A percentile compares a stretch with the other conserved stretches of the same genome.
Conservation (phyloP, 2,113 vertebrate species). For the Halichoerus grypus region DNA sequence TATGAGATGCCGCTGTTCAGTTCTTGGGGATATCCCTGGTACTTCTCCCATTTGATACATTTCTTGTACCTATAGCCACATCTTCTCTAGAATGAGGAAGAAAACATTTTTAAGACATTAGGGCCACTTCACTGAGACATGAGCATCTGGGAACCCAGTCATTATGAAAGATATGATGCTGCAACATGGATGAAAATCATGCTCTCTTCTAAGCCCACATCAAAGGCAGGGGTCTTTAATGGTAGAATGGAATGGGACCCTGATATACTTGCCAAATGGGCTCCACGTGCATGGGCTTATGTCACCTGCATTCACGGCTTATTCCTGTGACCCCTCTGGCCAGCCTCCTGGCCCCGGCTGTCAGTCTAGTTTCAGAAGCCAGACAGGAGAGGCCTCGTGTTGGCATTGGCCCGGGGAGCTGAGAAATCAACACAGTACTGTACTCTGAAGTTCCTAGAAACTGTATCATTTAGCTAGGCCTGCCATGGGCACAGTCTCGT, state of each 20-base stretch:
- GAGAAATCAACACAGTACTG: not conserved
- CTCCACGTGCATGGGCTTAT: not conserved
- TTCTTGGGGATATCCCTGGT: not conserved
- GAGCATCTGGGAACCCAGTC: not conserved
- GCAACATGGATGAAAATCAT: not conserved
- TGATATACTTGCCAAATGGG: not conserved
- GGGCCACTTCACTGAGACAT: not conserved
- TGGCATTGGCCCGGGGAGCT: not conserved
- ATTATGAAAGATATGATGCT: accelerated
- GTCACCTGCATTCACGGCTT: not conserved
- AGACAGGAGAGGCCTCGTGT: not conserved
- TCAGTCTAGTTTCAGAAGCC: not conserved
- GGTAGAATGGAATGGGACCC: no score
- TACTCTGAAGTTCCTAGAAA: constrained; percentile 47
- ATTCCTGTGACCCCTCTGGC: not conserved
- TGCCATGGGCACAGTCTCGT: not conserved
- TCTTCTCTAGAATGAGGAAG: not conserved
- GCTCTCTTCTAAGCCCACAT: not conserved
- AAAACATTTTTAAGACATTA: not conserved
- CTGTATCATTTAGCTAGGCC: not conserved
- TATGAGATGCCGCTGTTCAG: not conserved
- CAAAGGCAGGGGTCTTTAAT: not conserved
- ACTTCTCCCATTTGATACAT: not conserved
- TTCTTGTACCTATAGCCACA: not conserved
- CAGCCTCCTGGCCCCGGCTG: not conserved